Evolutionary conservation across 2,797 vertebrate species (phyloP), one percentile per base, ranked within the genome.

Genomic region (Xyrichtys novacula): DNA sequence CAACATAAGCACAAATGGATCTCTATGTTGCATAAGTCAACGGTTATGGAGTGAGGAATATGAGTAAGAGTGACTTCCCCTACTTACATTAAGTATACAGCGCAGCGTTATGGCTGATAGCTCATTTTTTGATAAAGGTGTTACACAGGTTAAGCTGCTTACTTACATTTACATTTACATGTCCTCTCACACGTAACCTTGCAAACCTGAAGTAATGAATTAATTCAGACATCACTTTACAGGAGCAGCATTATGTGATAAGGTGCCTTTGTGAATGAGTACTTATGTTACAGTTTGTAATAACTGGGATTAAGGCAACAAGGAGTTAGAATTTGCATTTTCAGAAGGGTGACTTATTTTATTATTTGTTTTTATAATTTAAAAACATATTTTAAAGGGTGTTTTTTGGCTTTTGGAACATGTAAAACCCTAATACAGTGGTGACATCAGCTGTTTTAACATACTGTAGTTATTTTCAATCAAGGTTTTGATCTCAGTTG

Each of bases 131-230:
- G 43, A 73, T 71, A 42, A 59, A 48, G 58, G 52, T 59, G 20
- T 60, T 49, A 56, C 28, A 60, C 55, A 32, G 57, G 61, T 67
- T 77, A 81, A 81, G 67, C 67, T 43, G 70, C 67, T 74, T 77
- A 76, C 48, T 15, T 61, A 15, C 46, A 47, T 66, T 70, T 72
- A 58, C 26, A 49, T 48, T 59, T 46, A 58, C 44, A 46, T 46
- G 25, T 46, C 44, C 23, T 16, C 22, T 25, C 74, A 47, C 28
- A 65, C 50, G 67, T 38, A 74, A 48, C 36, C 43, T 25, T 23
- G 20, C 44, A 14, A 47, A 52, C 43, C 23, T 50, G 23, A 65
- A 67, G 49, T 28, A 52, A 47, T 43, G 2, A n/a, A 65, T 67
- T 28, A 11, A 59, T 52, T 55, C 32, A 47, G 26, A 63, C 22